phyloP scores from a whole-genome alignment of 2,888 invertebrate genomes.

The Theretra japonica region DNA sequence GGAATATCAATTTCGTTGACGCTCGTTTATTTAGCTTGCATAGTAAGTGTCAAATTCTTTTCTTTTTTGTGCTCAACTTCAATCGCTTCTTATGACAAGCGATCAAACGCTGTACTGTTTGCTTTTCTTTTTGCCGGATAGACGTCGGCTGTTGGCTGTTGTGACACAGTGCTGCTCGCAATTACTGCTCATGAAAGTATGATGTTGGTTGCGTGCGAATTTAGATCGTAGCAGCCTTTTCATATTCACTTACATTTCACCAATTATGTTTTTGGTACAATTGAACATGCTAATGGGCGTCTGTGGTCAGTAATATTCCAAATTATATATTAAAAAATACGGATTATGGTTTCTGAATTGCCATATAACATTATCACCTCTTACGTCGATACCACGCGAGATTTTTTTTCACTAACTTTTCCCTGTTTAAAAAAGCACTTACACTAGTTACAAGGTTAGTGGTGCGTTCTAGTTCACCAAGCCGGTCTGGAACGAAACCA shows the following conservation, averaged over 20 bases:
- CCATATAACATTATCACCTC: too few species aligned
- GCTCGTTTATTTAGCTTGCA: slow-evolving; percentile 16
- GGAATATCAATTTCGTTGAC: slow-evolving; percentile 20
- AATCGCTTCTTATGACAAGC: slow-evolving; percentile 12
- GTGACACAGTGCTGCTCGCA: not conserved
- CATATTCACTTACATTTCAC: not conserved
- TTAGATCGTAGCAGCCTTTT: not conserved
- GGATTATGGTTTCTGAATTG: too few species aligned
- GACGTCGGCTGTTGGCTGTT: not conserved
- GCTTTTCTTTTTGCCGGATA: slow-evolving; percentile 1
- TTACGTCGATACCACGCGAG: too few species aligned
- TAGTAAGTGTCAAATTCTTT: slow-evolving; percentile 18
- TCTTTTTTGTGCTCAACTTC: slow-evolving; percentile 9
- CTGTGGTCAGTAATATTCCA: too few species aligned
- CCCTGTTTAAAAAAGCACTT: too few species aligned
- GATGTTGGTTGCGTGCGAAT: not conserved
- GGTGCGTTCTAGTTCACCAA: too few species aligned
- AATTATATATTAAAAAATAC: too few species aligned
- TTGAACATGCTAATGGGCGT: too few species aligned
- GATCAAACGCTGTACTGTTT: slow-evolving; percentile 5
- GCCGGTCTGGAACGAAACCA: too few species aligned
- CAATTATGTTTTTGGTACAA: not conserved
- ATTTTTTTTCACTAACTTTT: too few species aligned
- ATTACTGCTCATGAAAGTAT: not conserved
- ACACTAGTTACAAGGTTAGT: too few species aligned